Conservation (phyloP, 2,797 vertebrate species). For the Discoglossus pictus region DNA sequence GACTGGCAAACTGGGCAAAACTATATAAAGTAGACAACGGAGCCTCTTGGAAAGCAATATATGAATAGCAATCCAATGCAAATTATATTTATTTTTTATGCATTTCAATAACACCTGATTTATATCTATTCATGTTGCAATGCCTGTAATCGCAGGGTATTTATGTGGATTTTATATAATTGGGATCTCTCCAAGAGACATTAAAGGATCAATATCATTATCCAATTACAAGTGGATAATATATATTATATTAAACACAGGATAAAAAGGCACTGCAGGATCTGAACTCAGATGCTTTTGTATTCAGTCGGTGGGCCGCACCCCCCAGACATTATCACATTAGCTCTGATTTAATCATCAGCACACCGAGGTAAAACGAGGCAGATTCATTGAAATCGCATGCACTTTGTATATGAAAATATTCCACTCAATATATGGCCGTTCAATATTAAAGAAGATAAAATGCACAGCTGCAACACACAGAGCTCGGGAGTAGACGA, state of each 20-base stretch:
- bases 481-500: neutral
- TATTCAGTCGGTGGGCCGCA: neutral
- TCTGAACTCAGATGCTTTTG: neutral
- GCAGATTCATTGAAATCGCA: too few relatives aligned
- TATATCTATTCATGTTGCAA: neutral
- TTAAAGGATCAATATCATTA: slow-evolving; percentile 26
- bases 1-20: too few relatives aligned
- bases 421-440: neutral
- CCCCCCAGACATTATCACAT: neutral
- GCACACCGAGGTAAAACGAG: too few relatives aligned
- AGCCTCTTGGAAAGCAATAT: too few relatives aligned
- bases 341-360: too few relatives aligned
- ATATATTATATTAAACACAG: slow-evolving; percentile 6
- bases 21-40: too few relatives aligned
- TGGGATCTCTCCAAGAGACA: slow-evolving; percentile 11
- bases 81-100: too few relatives aligned
- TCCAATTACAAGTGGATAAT: slow-evolving; percentile 11
- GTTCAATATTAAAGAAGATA: too few relatives aligned
- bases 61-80: too few relatives aligned
- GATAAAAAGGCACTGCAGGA: slow-evolving; percentile 2
- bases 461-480: slow-evolving; percentile 5
- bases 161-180: neutral
- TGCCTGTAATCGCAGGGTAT: neutral
- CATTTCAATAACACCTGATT: too few relatives aligned
- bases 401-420: neutral